Evolutionary conservation across 2,113 vertebrate species (phyloP).

Genomic region (Salvelinus sp.): DNA sequence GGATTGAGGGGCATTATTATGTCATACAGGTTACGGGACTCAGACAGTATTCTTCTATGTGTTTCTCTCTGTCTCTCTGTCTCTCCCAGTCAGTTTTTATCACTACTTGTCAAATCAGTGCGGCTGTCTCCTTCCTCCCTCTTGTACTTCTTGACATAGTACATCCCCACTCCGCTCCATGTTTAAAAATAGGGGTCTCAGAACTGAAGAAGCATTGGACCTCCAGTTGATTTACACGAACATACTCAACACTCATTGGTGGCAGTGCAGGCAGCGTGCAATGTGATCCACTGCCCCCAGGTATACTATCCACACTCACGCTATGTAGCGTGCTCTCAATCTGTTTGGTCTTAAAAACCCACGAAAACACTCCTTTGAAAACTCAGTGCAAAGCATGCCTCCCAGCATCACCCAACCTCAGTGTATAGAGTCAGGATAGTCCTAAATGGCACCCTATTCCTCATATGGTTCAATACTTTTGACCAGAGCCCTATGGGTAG

Average conservation of each 20-base stretch:
- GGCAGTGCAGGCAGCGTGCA: background rate
- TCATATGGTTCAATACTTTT: too few relatives aligned
- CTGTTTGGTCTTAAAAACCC: slow-evolving; percentile 61
- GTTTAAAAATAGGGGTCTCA: slow-evolving; percentile 37
- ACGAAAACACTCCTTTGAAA: slow-evolving; percentile 63
- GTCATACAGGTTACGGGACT: too few relatives aligned
- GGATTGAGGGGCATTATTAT: too few relatives aligned
- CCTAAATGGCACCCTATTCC: too few relatives aligned
- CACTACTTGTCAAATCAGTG: slow-evolving; percentile 6
- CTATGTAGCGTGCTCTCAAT: slow-evolving; percentile 51
- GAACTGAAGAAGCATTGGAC: slow-evolving; percentile 39
- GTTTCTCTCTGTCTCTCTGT: background rate
- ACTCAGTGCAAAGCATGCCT: slow-evolving; percentile 45
- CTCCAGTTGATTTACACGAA: slow-evolving; percentile 24
- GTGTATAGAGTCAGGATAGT: slow-evolving; percentile 10
- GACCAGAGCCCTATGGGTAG: too few relatives aligned
- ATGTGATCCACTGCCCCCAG: slow-evolving; percentile 39
- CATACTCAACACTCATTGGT: background rate
- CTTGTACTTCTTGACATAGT: slow-evolving; percentile 24
- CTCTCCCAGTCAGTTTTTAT: slow-evolving; percentile 35
- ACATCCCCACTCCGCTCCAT: slow-evolving; percentile 25
- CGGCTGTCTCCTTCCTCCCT: slow-evolving; percentile 9
- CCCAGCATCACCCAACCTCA: slow-evolving; percentile 37
- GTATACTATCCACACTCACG: slow-evolving; percentile 50
- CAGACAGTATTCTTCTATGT: background rate